phyloP scores from a whole-genome alignment of 2,888 invertebrate species.

The Adela reaumurella region DNA sequence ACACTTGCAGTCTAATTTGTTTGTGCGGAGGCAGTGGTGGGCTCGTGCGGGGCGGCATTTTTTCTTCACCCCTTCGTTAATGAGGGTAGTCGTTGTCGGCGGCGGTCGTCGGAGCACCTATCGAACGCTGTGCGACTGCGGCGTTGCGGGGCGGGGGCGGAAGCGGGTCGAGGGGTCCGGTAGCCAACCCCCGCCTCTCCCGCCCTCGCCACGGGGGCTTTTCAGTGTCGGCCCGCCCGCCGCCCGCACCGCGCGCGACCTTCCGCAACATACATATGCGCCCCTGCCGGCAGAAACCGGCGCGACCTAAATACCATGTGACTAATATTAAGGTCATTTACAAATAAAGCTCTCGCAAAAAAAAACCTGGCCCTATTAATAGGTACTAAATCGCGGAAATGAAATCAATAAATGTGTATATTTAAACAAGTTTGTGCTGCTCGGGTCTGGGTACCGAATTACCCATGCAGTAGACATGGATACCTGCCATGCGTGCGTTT shows the following conservation, averaged over 20 bases:
- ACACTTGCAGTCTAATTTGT: too few species aligned
- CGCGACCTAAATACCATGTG: slow-evolving; percentile 7
- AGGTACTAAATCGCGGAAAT: too few species aligned
- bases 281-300: slow-evolving; percentile 15
- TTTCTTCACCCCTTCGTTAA: neutral
- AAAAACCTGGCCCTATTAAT: too few species aligned
- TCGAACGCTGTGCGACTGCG: slow-evolving; percentile 14
- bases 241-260: slow-evolving; percentile 32
- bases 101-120: slow-evolving; percentile 12
- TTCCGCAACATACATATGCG: slow-evolving; percentile 22
- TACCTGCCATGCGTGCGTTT: too few species aligned
- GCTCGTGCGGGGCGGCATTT: neutral
- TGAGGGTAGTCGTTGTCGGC: slow-evolving; percentile 14
- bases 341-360: too few species aligned
- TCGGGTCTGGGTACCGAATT: too few species aligned
- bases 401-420: too few species aligned
- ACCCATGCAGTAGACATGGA: too few species aligned
- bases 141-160: slow-evolving; percentile 34
- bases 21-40: neutral
- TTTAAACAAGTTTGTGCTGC: too few species aligned
- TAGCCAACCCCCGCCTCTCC: too few species aligned
- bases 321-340: neutral
- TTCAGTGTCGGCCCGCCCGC: slow-evolving; percentile 22
- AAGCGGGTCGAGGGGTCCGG: slow-evolving; percentile 38
- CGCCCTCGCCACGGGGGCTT: slow-evolving; percentile 30